Evolutionary conservation across 2,113 vertebrate species (phyloP).

Genomic region (Pterocles gutturalis): DNA sequence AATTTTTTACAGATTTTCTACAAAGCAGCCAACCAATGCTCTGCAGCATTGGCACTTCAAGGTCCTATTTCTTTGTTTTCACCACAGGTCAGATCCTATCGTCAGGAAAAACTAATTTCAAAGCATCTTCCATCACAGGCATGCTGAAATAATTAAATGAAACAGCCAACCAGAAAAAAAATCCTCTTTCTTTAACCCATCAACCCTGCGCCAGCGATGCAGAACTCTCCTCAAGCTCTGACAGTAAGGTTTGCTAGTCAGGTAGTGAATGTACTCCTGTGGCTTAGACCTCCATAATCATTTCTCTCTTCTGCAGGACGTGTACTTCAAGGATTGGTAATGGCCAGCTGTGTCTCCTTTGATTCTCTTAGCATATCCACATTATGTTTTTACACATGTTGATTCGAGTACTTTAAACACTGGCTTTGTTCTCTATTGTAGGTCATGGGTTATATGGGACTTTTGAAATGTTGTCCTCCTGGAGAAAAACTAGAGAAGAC

Average conservation of each 20-base stretch:
- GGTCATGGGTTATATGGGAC: constrained; percentile 97
- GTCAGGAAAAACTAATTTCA: constrained; percentile 52
- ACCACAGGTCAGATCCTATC: constrained; percentile 46
- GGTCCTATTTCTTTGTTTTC: constrained; percentile 21
- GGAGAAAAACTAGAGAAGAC: constrained; percentile 96
- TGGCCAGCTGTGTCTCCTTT: neutral
- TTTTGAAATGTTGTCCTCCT: constrained; percentile 98
- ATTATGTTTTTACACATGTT: neutral
- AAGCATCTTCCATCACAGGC: constrained; percentile 49
- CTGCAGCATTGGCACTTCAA: neutral
- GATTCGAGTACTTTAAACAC: constrained; percentile 55
- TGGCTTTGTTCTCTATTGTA: constrained; percentile 80
- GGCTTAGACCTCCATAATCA: neutral
- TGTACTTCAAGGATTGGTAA: neutral
- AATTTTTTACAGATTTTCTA: constrained; percentile 33
- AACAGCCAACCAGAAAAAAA: neutral
- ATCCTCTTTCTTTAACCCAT: neutral
- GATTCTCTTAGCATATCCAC: neutral
- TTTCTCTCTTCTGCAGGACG: neutral
- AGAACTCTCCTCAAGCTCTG: neutral
- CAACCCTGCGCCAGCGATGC: neutral
- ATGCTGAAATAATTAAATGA: neutral
- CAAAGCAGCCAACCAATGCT: neutral
- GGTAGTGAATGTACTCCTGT: neutral
- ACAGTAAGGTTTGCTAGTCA: neutral